A percentile compares a stretch with the other conserved stretches of the same genome.
These are phyloP conservation scores for Hippocampus guttulatus DNA, from an alignment of 2,113 vertebrate genomes.

Conservation along the genomic window DNA sequence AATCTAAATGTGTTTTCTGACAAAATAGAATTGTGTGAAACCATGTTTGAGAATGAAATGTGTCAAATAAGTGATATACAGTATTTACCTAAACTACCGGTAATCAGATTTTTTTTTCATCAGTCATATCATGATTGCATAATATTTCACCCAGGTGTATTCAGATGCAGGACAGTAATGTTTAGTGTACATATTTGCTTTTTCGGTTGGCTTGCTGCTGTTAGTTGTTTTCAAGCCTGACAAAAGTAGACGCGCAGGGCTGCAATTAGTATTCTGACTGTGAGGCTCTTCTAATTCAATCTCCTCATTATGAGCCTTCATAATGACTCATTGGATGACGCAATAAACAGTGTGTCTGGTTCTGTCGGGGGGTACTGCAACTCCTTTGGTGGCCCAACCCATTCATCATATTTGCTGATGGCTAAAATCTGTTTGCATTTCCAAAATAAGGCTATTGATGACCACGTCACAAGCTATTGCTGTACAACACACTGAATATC, in stretches of 20 bases:
- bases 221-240: neutral
- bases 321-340: constrained; percentile 3
- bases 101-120: no score
- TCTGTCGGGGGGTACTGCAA: neutral
- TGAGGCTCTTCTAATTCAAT: constrained; percentile 1
- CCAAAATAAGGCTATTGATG: neutral
- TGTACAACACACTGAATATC: neutral
- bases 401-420: constrained; percentile 1
- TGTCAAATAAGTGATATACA: no score
- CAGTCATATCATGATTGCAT: no score
- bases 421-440: neutral
- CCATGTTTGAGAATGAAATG: no score
- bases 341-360: neutral
- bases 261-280: neutral
- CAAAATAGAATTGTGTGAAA: no score
- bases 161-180: neutral
- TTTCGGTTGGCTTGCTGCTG: neutral
- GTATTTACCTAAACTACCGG: no score
- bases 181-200: neutral
- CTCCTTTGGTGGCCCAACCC: neutral
- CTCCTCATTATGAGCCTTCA: constrained; percentile 1
- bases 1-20: no score
- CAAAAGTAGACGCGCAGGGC: neutral
- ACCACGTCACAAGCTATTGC: neutral
- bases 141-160: no score